Conservation (phyloP, 2,888 invertebrate genomes). For the Macaria notata region DNA sequence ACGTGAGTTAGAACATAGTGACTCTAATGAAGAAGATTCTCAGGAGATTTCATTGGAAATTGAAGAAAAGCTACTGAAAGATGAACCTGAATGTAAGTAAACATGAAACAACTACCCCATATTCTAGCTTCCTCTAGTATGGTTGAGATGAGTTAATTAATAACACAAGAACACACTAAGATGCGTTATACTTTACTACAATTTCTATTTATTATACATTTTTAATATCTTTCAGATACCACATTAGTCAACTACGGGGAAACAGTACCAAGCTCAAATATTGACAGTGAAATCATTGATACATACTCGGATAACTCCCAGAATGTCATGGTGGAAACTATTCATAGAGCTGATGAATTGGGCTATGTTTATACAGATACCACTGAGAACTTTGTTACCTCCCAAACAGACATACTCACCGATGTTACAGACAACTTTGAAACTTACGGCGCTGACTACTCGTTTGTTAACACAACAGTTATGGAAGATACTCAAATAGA, state of each 20-base stretch:
- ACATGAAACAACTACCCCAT: background rate
- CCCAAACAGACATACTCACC: slow-evolving; percentile 57
- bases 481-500: slow-evolving; percentile 46
- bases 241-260: slow-evolving; percentile 73
- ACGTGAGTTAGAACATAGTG: slow-evolving; percentile 74
- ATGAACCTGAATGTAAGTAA: slow-evolving; percentile 73
- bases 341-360: slow-evolving; percentile 68
- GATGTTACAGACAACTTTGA: slow-evolving; percentile 66
- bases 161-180: no score
- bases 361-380: slow-evolving; percentile 71
- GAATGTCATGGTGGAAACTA: slow-evolving; percentile 53
- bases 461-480: slow-evolving; percentile 57
- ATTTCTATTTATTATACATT: no score
- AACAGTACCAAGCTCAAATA: slow-evolving; percentile 45
- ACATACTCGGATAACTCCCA: slow-evolving; percentile 64
- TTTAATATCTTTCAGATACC: slow-evolving; percentile 54
- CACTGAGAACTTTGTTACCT: slow-evolving; percentile 56
- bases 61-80: slow-evolving; percentile 75
- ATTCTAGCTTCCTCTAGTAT: no score
- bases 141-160: no score
- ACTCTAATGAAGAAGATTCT: slow-evolving; percentile 75
- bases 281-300: slow-evolving; percentile 61
- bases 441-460: slow-evolving; percentile 66
- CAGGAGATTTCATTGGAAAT: slow-evolving; percentile 76
- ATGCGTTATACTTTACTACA: no score